Evolutionary conservation across 1,140 invertebrate species (phyloP).

Genomic region (Gonioctena quinquepunctata): DNA sequence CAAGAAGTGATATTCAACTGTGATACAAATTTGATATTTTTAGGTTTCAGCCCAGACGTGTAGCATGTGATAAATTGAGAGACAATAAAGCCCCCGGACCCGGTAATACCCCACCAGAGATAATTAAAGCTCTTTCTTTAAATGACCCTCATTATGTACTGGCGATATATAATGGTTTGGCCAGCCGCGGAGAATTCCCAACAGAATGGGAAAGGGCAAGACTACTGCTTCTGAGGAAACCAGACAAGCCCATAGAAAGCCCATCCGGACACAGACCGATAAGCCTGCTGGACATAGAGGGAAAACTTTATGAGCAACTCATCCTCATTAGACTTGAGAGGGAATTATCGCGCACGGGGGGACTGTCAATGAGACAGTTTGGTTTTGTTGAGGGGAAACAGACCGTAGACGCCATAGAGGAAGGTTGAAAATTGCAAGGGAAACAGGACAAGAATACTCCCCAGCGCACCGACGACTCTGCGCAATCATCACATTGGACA

Average conservation of each 20-base stretch:
- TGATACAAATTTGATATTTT: neutral
- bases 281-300: slow-evolving; percentile 5
- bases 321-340: neutral
- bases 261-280: neutral
- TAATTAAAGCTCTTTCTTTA: no score
- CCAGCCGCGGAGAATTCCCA: no score
- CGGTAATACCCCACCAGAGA: neutral
- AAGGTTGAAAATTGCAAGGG: slow-evolving; percentile 11
- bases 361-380: slow-evolving; percentile 5
- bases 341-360: neutral
- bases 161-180: no score
- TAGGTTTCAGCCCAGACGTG: neutral
- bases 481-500: no score
- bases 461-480: no score
- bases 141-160: no score
- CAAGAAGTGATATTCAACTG: neutral
- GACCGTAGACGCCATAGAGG: slow-evolving; percentile 18
- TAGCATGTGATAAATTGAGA: neutral
- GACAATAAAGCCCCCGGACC: neutral
- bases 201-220: no score
- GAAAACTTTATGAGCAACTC: slow-evolving; percentile 17
- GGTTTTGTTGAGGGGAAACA: neutral
- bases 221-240: no score
- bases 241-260: neutral
- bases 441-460: neutral